Base-by-base conservation (phyloP, 2,888 invertebrate species). In the Dryobotodes eremita region DNA sequence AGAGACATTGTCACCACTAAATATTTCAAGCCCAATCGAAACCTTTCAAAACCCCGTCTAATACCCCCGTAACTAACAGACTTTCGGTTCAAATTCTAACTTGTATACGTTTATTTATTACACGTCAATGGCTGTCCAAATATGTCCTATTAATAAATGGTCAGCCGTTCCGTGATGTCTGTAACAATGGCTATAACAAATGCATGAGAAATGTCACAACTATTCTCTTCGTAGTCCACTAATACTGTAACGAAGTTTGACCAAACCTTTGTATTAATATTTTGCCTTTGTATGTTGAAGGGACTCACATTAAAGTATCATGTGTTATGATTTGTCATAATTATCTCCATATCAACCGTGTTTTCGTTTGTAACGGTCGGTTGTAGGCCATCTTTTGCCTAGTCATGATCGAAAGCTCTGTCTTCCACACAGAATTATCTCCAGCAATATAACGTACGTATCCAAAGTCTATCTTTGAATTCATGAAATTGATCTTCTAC, bases 91-190 rank as follows among this genome's bases (percentile, higher is more conserved):
- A 75, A 88, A 84, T 84, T 85, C 79, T n/a, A 71, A 89, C 86
- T 92, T 93, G 90, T 92, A 92, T 92, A 88, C 89, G 83, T 85
- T 91, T 92, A 95, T 95, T 94, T 94, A 95, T 95, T 92, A 93
- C 93, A 91, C 89, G 94, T 94, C 94, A 88, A 88, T 86, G 91
- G 90, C 88, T 93, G 92, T 94, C 96, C 96, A 96, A 96, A 96
- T 96, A 96, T 92, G 96, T 94, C 93, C 91, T 92, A 95, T 95
- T 95, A 94, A 95, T 95, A 96, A 95, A 96, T 96, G 94, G 93
- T 89, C 92, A 89, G 80, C 90, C 89, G 88, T 88, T 88, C 89
- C 75, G 81, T 87, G 86, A 89, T 87, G 91, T 86, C 75, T 55
- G 53, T 88, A 89, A 95, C 94, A 95, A 95, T 93, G 81, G 91